phyloP scores from a whole-genome alignment of 2,113 vertebrate species.

The Cynopterus brachyotis region DNA sequence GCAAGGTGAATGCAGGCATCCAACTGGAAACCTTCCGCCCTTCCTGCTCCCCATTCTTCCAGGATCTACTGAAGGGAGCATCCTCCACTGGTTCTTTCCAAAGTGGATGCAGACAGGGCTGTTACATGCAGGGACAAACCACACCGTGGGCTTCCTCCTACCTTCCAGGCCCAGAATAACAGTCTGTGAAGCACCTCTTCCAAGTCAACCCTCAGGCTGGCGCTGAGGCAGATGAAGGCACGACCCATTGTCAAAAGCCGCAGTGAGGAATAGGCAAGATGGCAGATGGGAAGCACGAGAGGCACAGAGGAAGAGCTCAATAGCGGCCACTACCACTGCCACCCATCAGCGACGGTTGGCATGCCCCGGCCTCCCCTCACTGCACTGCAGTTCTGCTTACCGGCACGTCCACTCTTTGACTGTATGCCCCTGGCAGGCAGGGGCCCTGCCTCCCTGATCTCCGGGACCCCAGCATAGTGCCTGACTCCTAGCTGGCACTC shows the following conservation, averaged over 20 bases:
- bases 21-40: neutral
- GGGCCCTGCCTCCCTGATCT: neutral
- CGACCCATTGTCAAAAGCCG: neutral
- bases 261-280: neutral
- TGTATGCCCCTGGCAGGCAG: neutral
- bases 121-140: neutral
- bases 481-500: neutral
- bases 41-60: neutral
- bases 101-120: neutral
- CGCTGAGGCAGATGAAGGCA: neutral
- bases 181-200: neutral
- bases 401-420: neutral
- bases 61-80: neutral
- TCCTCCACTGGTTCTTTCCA: neutral
- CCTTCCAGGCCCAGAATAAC: neutral
- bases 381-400: neutral
- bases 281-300: neutral
- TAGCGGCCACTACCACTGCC: neutral
- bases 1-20: neutral
- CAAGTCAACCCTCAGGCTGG: neutral
- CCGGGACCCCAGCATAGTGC: neutral
- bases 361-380: neutral
- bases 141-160: neutral
- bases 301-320: too few species aligned
- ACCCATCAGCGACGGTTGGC: accelerated